A percentile compares a stretch with the other conserved stretches of the same genome.
phyloP scores from a whole-genome alignment of 2,113 vertebrate species.

The Stigmatopora nigra region DNA sequence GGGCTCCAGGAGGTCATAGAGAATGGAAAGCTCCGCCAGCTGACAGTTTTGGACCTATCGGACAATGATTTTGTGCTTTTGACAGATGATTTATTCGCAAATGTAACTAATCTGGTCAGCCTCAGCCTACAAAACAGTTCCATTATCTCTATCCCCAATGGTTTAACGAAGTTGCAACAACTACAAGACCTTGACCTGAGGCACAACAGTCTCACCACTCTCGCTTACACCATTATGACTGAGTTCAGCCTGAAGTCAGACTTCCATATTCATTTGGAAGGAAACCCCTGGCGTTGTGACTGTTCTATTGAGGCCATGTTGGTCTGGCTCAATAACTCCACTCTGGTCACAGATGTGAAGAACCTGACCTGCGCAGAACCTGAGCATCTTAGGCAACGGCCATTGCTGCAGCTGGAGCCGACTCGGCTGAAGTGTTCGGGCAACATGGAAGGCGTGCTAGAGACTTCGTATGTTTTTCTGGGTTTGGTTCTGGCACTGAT shows the following conservation, averaged over 20 bases:
- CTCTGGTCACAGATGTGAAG: conserved; percentile 65
- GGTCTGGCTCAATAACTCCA: conserved; percentile 78
- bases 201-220: conserved; percentile 72
- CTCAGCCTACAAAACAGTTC: conserved; percentile 85
- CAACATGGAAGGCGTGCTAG: conserved; percentile 75
- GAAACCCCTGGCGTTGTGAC: conserved; percentile 84
- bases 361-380: conserved; percentile 76
- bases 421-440: conserved; percentile 62
- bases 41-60: conserved; percentile 76
- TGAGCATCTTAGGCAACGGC: conserved; percentile 53
- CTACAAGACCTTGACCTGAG: conserved; percentile 80
- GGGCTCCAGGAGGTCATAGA: conserved; percentile 58
- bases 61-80: conserved; percentile 76
- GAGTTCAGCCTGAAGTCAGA: conserved; percentile 62
- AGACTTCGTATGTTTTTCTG: conserved; percentile 93
- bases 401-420: conserved; percentile 66
- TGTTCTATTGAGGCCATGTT: conserved; percentile 75
- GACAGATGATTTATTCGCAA: conserved; percentile 60
- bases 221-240: conserved; percentile 62
- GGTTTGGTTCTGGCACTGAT: conserved; percentile 94
- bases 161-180: conserved; percentile 65
- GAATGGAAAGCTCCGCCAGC: conserved; percentile 51
- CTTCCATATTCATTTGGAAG: conserved; percentile 66
- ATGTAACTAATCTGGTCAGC: conserved; percentile 64
- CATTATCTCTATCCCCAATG: conserved; percentile 69